phyloP scores from a whole-genome alignment of 2,113 vertebrate genomes.

The Taxidea taxus region DNA sequence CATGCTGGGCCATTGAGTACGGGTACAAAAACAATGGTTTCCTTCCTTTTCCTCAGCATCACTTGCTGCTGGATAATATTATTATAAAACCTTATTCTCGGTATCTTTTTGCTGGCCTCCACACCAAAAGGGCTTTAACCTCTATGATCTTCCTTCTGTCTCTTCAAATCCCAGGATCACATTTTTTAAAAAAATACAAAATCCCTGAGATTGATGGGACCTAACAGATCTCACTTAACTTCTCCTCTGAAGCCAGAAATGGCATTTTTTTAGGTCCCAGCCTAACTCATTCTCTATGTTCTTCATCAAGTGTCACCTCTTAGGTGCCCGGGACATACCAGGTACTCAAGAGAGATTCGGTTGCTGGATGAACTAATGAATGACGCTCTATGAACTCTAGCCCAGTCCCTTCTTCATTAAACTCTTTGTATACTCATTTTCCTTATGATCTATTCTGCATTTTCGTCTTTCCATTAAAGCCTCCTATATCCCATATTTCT shows the following conservation, averaged over 20 bases:
- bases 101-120: neutral
- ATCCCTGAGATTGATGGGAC: neutral
- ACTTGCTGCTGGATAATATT: neutral
- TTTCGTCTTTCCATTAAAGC: neutral
- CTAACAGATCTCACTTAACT: neutral
- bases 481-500: neutral
- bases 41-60: neutral
- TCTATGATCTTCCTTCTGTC: neutral
- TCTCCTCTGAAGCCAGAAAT: neutral
- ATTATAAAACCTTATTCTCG: neutral
- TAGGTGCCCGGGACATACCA: neutral
- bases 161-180: slow-evolving; percentile 7
- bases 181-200: neutral
- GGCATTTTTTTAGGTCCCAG: neutral
- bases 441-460: neutral
- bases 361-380: neutral
- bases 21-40: neutral
- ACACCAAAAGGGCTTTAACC: neutral
- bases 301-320: neutral
- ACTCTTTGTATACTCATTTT: neutral
- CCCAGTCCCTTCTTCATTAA: neutral
- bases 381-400: neutral
- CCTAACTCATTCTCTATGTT: neutral
- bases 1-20: neutral
- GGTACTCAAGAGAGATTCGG: neutral